Evolutionary conservation across 1,140 invertebrate genomes (phyloP).

Genomic region (Marisa cornuarietis): DNA sequence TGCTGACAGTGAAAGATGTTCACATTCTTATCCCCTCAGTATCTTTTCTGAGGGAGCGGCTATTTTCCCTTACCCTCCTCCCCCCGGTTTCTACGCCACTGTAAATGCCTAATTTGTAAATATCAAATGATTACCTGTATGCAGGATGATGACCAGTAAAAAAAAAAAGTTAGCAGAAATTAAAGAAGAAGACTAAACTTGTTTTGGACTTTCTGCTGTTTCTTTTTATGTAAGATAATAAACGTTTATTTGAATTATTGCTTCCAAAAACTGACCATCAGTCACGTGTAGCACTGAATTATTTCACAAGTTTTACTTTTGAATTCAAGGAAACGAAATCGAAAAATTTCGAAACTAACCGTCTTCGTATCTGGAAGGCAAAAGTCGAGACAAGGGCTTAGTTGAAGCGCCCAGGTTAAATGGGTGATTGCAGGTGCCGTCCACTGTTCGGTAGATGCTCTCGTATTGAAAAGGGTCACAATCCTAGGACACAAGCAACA

Average conservation of each 20-base stretch:
- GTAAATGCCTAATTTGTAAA: no score
- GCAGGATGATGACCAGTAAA: no score
- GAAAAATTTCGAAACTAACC: not conserved
- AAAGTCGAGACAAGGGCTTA: not conserved
- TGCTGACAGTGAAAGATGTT: not conserved
- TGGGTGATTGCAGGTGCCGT: conserved; percentile 21
- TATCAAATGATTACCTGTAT: no score
- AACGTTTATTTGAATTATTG: not conserved
- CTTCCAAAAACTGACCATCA: not conserved
- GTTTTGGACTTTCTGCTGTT: no score
- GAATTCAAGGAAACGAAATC: no score
- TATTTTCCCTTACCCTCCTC: no score
- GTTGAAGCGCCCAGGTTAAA: conserved; percentile 9
- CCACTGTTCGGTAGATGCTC: conserved; percentile 13
- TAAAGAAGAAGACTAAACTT: no score
- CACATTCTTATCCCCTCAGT: not conserved
- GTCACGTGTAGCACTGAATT: not conserved
- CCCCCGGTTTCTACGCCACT: no score
- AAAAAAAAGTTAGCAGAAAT: no score
- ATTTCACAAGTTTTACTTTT: not conserved
- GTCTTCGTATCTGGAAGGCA: conserved; percentile 17
- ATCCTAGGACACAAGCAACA: not conserved
- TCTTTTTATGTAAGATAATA: no score
- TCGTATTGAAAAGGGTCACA: conserved; percentile 3
- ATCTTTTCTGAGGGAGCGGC: not conserved